phyloP scores from a whole-genome alignment of 2,797 vertebrate species.

The Sebastes taczanowskii region DNA sequence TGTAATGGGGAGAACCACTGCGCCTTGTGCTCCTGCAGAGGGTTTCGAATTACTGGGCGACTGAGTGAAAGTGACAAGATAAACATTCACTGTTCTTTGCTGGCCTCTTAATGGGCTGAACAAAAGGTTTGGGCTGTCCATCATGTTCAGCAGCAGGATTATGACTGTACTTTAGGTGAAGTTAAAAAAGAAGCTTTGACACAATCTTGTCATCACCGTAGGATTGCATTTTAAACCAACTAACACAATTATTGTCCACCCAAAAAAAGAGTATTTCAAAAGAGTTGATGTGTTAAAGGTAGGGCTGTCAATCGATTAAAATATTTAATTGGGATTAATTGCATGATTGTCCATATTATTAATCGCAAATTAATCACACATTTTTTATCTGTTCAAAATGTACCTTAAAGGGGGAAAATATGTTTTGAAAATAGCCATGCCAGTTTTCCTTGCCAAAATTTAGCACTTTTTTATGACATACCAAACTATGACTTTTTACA shows the following conservation, averaged over 20 bases:
- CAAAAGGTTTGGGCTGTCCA: slow-evolving; percentile 3
- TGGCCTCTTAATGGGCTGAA: background rate
- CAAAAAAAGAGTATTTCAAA: background rate
- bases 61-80: slow-evolving; percentile 15
- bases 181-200: background rate
- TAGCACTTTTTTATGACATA: too few species aligned
- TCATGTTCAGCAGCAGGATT: background rate
- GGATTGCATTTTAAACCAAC: background rate
- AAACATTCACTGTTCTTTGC: background rate
- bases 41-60: background rate
- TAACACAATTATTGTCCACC: background rate
- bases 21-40: background rate
- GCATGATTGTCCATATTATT: too few species aligned
- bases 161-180: background rate
- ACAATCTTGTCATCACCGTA: background rate
- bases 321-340: too few species aligned
- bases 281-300: background rate
- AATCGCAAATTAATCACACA: too few species aligned
- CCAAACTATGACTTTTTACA: too few species aligned
- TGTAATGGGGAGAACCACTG: background rate
- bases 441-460: too few species aligned
- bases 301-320: too few species aligned
- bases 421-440: too few species aligned
- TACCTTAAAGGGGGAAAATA: too few species aligned
- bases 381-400: too few species aligned